Percentiles rank a stretch among this genome's conserved stretches.
Conservation (phyloP, 2,888 invertebrate species). For the Barypeithes pellucidus region DNA sequence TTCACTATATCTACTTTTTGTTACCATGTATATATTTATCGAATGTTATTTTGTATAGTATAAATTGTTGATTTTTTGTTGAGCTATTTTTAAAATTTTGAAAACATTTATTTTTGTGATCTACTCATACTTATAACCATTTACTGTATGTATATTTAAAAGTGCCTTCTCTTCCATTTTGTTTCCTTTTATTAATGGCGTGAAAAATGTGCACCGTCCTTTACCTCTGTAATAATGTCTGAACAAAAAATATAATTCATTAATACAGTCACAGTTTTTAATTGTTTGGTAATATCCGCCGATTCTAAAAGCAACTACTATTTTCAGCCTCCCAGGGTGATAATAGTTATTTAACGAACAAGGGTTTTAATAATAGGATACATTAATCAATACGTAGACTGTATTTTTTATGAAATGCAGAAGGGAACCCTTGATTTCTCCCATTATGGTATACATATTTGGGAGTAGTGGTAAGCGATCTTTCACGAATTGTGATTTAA, state of each 20-base stretch:
- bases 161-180: slow-evolving; percentile 46
- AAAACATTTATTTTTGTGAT: slow-evolving; percentile 4
- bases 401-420: too few relatives aligned
- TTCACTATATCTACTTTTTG: slow-evolving; percentile 23
- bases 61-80: slow-evolving; percentile 33
- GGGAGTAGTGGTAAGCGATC: too few relatives aligned
- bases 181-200: slow-evolving; percentile 30
- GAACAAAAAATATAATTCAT: slow-evolving; percentile 37
- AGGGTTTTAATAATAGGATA: too few relatives aligned
- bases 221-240: slow-evolving; percentile 36
- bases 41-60: slow-evolving; percentile 37
- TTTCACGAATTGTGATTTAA: too few relatives aligned
- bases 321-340: not conserved
- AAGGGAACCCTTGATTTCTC: too few relatives aligned
- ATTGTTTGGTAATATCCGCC: not conserved
- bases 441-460: too few relatives aligned
- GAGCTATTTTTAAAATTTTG: not conserved
- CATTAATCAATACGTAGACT: too few relatives aligned
- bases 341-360: too few relatives aligned
- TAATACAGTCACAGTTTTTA: slow-evolving; percentile 15
- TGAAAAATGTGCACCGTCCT: slow-evolving; percentile 46
- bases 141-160: slow-evolving; percentile 34
- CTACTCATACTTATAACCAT: slow-evolving; percentile 13
- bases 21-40: slow-evolving; percentile 47
- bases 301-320: not conserved